A percentile compares a stretch with the other conserved stretches of the same genome.
Evolutionary conservation across 1,140 invertebrate species (phyloP).

Genomic region (Zophobas atratus): DNA sequence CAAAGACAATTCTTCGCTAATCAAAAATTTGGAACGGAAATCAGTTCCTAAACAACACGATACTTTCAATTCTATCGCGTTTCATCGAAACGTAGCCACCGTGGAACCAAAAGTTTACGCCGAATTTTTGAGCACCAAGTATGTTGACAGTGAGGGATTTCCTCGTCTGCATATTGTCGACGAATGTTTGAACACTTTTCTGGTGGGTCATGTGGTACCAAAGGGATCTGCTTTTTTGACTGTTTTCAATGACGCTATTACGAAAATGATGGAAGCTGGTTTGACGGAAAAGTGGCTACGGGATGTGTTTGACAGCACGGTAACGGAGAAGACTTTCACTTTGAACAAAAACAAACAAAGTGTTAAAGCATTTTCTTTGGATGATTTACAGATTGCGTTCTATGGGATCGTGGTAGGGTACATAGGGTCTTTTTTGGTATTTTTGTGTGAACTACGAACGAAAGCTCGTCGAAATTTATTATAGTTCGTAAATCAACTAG

Average conservation of each 20-base stretch:
- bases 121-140: conserved; percentile 27
- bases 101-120: conserved; percentile 45
- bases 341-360: neutral
- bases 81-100: conserved; percentile 21
- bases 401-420: conserved; percentile 3
- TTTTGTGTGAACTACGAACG: neutral
- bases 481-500: too few relatives aligned
- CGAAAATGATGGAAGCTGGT: conserved; percentile 42
- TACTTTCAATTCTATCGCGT: neutral
- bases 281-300: conserved; percentile 61
- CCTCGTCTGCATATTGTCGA: conserved; percentile 65
- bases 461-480: too few relatives aligned
- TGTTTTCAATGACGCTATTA: conserved; percentile 44
- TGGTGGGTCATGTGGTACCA: conserved; percentile 57
- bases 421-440: neutral
- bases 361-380: conserved; percentile 15
- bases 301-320: conserved; percentile 53
- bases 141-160: conserved; percentile 25
- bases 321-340: conserved; percentile 21
- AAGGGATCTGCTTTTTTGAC: conserved; percentile 49
- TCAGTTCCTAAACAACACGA: neutral
- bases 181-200: conserved; percentile 66
- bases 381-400: conserved; percentile 31
- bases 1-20: neutral
- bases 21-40: neutral